These are phyloP conservation scores for Enteromius fasciolatus DNA, from an alignment of 2,797 vertebrate genomes.

Conservation along the genomic window DNA sequence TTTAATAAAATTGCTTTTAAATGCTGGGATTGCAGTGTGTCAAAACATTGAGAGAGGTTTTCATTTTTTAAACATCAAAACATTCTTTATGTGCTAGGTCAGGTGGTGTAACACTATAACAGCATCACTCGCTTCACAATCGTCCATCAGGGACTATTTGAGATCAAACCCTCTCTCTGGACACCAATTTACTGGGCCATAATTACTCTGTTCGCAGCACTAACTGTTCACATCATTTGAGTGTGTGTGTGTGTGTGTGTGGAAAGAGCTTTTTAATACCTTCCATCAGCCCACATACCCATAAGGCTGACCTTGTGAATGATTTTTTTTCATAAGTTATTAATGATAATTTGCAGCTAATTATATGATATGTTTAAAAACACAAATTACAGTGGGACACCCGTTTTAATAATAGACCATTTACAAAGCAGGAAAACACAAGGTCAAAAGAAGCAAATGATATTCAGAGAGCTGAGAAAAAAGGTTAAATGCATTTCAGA, in stretches of 20 bases:
- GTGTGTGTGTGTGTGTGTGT: constrained; percentile 17
- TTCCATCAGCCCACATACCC: constrained; percentile 25
- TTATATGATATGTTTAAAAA: constrained; percentile 69
- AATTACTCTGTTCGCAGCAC: constrained; percentile 45
- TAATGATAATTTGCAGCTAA: constrained; percentile 73
- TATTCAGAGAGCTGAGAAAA: constrained; percentile 34
- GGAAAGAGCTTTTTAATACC: constrained; percentile 33
- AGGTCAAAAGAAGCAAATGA: constrained; percentile 65
- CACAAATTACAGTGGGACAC: constrained; percentile 66
- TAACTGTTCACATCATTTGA: constrained; percentile 33
- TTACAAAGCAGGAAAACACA: constrained; percentile 59
- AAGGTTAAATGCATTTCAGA: constrained; percentile 47
- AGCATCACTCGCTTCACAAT: constrained; percentile 48
- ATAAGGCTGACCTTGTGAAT: constrained; percentile 70
- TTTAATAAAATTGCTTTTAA: constrained; percentile 29
- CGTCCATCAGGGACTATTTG: constrained; percentile 41
- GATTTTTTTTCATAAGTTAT: constrained; percentile 65
- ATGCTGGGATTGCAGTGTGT: neutral
- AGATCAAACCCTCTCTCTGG: constrained; percentile 54
- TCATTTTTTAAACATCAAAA: constrained; percentile 17
- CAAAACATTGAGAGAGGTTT: neutral
- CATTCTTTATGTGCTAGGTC: constrained; percentile 12
- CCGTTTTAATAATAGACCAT: constrained; percentile 62
- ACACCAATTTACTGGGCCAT: constrained; percentile 47
- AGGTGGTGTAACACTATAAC: constrained; percentile 10